Evolutionary conservation across 2,113 vertebrate genomes (phyloP).

Genomic region (Oreochromis aureus): DNA sequence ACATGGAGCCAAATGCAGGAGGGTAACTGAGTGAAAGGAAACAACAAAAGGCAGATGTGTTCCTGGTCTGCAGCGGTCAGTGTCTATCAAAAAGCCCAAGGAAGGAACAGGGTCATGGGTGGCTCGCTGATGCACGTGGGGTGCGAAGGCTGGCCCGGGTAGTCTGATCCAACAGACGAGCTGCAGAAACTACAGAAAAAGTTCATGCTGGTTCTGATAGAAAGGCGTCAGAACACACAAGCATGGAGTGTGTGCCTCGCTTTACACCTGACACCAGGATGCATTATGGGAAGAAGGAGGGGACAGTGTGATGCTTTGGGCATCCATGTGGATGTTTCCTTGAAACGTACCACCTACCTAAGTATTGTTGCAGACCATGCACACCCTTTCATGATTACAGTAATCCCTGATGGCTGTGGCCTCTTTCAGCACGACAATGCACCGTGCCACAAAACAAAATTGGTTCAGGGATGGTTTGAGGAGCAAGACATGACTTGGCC

Average conservation of each 20-base stretch:
- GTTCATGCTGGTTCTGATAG: neutral
- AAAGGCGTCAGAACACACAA: neutral
- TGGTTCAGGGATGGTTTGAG: neutral
- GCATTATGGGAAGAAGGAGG: neutral
- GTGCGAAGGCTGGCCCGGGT: neutral
- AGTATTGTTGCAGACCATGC: neutral
- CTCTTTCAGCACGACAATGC: neutral
- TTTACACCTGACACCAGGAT: neutral
- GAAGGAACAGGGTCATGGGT: neutral
- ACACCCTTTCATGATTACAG: neutral
- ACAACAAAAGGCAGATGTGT: neutral
- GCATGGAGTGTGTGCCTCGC: neutral
- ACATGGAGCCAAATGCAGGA: neutral
- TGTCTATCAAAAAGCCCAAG: neutral
- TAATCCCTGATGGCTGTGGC: neutral
- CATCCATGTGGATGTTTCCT: neutral
- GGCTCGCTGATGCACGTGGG: neutral
- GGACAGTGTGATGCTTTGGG: neutral
- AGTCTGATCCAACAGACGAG: neutral
- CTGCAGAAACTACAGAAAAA: neutral
- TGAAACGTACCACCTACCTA: neutral
- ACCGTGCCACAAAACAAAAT: neutral
- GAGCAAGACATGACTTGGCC: neutral
- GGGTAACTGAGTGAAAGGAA: neutral
- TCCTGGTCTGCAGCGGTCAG: neutral